Evolutionary conservation across 2,113 vertebrate species (phyloP), one percentile per base, ranked within the genome.

Genomic region (Triplophysa rosa): DNA sequence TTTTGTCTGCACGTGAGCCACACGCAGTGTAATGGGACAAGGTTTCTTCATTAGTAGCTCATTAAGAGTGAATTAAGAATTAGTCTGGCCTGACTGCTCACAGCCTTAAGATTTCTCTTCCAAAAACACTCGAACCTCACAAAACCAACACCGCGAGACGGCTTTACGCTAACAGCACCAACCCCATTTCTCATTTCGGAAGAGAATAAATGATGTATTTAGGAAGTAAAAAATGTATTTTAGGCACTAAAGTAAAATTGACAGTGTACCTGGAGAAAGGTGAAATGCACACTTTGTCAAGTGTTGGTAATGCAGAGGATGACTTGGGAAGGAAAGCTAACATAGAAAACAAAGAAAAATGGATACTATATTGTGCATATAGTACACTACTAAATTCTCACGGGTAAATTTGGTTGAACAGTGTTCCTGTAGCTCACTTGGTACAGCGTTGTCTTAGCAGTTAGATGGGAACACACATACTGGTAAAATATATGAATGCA

Each of bases 31-130:
- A 26, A 82, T 47, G 75, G 65, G 61, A 77, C 63, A 64, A 21
- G 23, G 26, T 65, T 65, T 54, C 66, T 64, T 69, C 58, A 82
- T 77, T 82, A 71, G 66, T 77, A 82, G 66, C 67, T 70, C 73
- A 70, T 82, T 82, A 82, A 58, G 21, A 33, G 8, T n/a, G 66
- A 77, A 65, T 62, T 49, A 67, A 54, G 80, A 59, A 77, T 82
- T 69, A 77, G 58, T 52, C 45, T 47, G 59, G 58, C 71, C 72
- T 23, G 42, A 45, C 45, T 74, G 72, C 72, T 62, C 58, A 63
- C 62, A 63, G 37, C 58, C 21, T 74, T n/a, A 63, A 12, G 0
- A 74, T 74, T 74, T 17, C 16, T 29, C 9, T 29, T 74, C 40
- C 49, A 67, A 54, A 76, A 65, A 52, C n/a, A 66, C 33, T 13